These are phyloP conservation scores for Drosophila merina DNA, from an alignment of 2,888 invertebrate species.

Conservation along the genomic window DNA sequence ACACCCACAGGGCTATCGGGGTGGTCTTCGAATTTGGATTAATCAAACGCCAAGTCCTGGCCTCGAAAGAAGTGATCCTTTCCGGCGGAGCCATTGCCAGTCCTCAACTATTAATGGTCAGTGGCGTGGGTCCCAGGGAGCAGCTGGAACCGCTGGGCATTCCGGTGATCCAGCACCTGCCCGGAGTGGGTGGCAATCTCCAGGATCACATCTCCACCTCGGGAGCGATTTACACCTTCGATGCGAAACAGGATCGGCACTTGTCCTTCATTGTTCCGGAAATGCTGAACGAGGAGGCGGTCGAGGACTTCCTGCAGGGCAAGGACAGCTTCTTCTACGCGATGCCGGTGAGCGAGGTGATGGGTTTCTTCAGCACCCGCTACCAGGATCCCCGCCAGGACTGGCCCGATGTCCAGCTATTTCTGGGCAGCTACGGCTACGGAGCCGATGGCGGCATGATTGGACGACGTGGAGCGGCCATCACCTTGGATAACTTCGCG, in stretches of 20 bases:
- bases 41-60: conserved; percentile 85
- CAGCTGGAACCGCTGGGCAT: conserved; percentile 88
- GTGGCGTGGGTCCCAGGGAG: conserved; percentile 90
- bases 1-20: conserved; percentile 87
- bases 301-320: conserved; percentile 87
- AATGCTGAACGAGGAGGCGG: conserved; percentile 86
- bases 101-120: conserved; percentile 93
- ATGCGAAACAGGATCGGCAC: conserved; percentile 86
- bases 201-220: conserved; percentile 94
- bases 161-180: conserved; percentile 86
- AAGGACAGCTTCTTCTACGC: conserved; percentile 89
- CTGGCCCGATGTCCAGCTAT: conserved; percentile 92
- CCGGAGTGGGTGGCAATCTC: conserved; percentile 91
- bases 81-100: conserved; percentile 94
- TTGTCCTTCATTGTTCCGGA: conserved; percentile 89
- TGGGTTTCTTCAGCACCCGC: conserved; percentile 91
- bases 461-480: conserved; percentile 88
- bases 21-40: conserved; percentile 86
- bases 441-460: conserved; percentile 91
- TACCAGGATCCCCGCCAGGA: conserved; percentile 88
- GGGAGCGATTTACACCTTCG: conserved; percentile 89
- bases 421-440: conserved; percentile 90
- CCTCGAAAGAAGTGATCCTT: conserved; percentile 91
- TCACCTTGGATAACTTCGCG: conserved; percentile 88
- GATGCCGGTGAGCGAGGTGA: conserved; percentile 91